phyloP scores from a whole-genome alignment of 2,797 vertebrate species.

The Coregonus ussuriensis region DNA sequence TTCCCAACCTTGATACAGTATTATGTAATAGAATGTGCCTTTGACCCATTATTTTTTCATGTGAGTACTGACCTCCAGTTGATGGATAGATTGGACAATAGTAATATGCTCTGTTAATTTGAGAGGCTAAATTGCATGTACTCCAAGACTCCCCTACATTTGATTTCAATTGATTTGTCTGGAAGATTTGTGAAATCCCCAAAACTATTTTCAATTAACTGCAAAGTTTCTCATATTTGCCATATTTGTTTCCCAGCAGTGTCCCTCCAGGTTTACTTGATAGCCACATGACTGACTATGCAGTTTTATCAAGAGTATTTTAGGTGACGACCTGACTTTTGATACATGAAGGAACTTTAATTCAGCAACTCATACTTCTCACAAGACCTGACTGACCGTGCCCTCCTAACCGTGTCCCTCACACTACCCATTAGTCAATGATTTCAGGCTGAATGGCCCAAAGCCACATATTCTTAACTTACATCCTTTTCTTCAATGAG shows the following conservation, averaged over 20 bases:
- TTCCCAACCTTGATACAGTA: not conserved
- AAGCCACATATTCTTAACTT: slow-evolving; percentile 10
- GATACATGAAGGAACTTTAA: not conserved
- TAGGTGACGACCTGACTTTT: not conserved
- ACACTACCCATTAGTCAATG: slow-evolving; percentile 54
- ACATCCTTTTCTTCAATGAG: not conserved
- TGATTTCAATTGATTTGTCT: not conserved
- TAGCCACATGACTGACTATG: slow-evolving; percentile 36
- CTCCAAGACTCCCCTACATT: not conserved
- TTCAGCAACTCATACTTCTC: slow-evolving; percentile 61
- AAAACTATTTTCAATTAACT: too few relatives aligned
- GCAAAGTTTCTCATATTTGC: not conserved
- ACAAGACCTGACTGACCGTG: slow-evolving; percentile 59
- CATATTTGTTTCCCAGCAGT: not conserved
- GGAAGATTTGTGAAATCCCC: too few relatives aligned
- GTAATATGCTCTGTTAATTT: not conserved
- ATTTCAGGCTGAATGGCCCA: slow-evolving; percentile 9
- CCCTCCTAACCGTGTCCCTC: slow-evolving; percentile 49
- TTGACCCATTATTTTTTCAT: slow-evolving; percentile 34
- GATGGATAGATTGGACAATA: not conserved
- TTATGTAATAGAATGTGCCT: slow-evolving; percentile 60
- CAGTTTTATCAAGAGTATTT: not conserved
- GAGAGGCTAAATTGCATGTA: not conserved
- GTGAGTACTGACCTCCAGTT: slow-evolving; percentile 29
- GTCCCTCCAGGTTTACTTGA: not conserved